Evolutionary conservation across 1,140 invertebrate genomes (phyloP), one percentile per base, ranked within the genome.

Genomic region (Diorhabda sublineata): DNA sequence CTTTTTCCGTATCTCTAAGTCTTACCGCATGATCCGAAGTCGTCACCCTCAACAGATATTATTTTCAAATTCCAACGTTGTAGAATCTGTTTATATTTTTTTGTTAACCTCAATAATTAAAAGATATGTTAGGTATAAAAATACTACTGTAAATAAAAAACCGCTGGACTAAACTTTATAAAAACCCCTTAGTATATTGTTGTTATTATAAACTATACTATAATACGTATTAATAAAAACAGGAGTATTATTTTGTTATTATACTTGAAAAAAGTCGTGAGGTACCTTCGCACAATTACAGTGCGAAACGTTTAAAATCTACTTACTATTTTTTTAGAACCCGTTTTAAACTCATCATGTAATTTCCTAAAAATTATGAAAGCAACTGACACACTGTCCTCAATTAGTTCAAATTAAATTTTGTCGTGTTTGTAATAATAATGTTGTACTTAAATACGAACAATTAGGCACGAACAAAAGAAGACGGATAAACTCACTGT

Each of bases 341-440:
- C 47, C n/a, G 47, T 52, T 52, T 52, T 52, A 52, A 52, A 52
- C 6, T 52, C 47, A 52, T 52, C 47, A 52, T 52, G n/a, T 52
- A 52, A 52, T 52, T 52, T 52, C n/a, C 6, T 52, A n/a, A 52
- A 26, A 52, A 52, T 52, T 52, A 52, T 52, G n/a, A 52, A 52
- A 52, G 47, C 6, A 52, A n/a, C 8, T 52, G 47, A 52, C 47
- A 52, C 47, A 52, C 47, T 52, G n/a, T 52, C 47, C 47, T 52
- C 47, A 52, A 52, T 52, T 52, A 52, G 47, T n/a, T 52, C 47
- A 52, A 52, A 52, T 52, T 52, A 52, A 52, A 52, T 8, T 8
- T n/a, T 52, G n/a, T n/a, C 47, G 47, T 52, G 47, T 52, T 52
- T n/a, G 47, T 52, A 52, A 52, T 52, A 52, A 52, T 52, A 52